Evolutionary conservation across 2,797 vertebrate species (phyloP).

Genomic region (Bufotes viridis): DNA sequence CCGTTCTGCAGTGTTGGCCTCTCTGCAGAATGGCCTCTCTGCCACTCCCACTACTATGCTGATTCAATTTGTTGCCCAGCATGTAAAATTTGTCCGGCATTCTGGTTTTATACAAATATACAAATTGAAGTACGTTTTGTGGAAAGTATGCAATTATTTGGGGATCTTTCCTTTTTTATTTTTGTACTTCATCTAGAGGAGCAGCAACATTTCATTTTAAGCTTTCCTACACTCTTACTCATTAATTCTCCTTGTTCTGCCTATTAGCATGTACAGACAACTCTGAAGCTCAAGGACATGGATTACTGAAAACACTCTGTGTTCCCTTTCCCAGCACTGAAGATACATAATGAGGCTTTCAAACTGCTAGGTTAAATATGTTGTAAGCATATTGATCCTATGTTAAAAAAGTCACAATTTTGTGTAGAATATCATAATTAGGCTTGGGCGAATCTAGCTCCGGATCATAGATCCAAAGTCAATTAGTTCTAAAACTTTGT

Average conservation of each 20-base stretch:
- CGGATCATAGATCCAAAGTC: no score
- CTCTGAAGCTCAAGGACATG: slow-evolving; percentile 77
- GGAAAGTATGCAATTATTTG: not conserved
- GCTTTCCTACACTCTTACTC: slow-evolving; percentile 59
- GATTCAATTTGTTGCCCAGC: no score
- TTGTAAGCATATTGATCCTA: slow-evolving; percentile 48
- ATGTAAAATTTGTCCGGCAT: not conserved
- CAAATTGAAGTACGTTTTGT: not conserved
- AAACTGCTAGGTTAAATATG: slow-evolving; percentile 35
- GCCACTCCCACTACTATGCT: no score
- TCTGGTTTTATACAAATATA: not conserved
- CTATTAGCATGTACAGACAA: slow-evolving; percentile 75
- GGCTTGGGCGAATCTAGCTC: no score
- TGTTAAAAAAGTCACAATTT: not conserved
- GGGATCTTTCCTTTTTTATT: not conserved
- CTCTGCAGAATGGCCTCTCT: no score
- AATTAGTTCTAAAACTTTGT: no score
- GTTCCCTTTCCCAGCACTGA: slow-evolving; percentile 58
- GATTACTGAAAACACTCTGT: slow-evolving; percentile 78
- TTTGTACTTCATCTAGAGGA: not conserved
- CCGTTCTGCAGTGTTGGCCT: no score
- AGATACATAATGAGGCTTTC: slow-evolving; percentile 67
- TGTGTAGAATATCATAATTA: not conserved
- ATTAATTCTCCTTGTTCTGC: slow-evolving; percentile 82
- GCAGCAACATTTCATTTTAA: slow-evolving; percentile 12